These are phyloP conservation scores for Arbacia lixula DNA, from an alignment of 53 echinoderm and acorn worm species.

Conservation along the genomic window DNA sequence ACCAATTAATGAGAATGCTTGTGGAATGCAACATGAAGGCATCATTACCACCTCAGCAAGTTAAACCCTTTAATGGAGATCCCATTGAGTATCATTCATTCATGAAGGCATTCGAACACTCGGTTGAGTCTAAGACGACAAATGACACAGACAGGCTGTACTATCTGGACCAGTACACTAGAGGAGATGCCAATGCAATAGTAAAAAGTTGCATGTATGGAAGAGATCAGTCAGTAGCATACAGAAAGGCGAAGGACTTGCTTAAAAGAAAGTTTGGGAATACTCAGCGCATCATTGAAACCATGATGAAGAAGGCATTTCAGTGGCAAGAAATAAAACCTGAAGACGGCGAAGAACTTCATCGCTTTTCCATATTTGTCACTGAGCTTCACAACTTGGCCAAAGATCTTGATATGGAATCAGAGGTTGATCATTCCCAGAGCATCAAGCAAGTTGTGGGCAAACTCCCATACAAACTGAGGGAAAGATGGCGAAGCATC, in stretches of 20 bases:
- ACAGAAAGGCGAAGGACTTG: constrained; percentile 17
- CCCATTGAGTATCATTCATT: no score
- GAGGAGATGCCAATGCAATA: constrained; percentile 57
- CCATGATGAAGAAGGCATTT: constrained; percentile 16
- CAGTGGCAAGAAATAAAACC: constrained; percentile 23
- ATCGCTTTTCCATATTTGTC: constrained; percentile 15
- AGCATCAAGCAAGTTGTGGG: constrained; percentile 5
- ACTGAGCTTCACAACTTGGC: constrained; percentile 30
- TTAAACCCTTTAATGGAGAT: no score
- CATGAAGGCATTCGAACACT: no score
- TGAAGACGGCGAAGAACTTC: constrained; percentile 23
- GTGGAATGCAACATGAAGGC: no score
- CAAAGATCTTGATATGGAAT: constrained; percentile 4
- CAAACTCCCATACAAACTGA: constrained; percentile 47
- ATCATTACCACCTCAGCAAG: no score
- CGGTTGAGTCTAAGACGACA: no score
- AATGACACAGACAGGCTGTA: no score
- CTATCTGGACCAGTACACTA: constrained; percentile 71
- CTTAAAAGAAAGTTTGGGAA: constrained; percentile 24
- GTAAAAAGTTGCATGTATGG: constrained; percentile 59
- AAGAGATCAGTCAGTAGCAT: not conserved
- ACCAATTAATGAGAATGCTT: no score
- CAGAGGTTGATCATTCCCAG: constrained; percentile 16
- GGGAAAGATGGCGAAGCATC: constrained; percentile 38
- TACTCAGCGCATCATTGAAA: not conserved